phyloP scores from a whole-genome alignment of 1,140 invertebrate species.

The Pseudoatta argentina region DNA sequence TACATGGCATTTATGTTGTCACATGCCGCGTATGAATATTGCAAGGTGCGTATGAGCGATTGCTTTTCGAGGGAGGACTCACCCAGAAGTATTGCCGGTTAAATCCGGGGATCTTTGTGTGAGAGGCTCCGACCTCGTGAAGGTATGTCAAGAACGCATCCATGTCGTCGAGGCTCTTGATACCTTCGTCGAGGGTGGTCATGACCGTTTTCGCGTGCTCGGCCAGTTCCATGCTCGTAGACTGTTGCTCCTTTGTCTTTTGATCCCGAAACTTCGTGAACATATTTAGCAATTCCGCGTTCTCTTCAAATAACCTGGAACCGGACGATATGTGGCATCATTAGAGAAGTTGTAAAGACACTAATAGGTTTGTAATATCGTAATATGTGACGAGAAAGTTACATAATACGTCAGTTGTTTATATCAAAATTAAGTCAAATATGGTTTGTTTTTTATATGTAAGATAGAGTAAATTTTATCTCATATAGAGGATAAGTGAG shows the following conservation, averaged over 20 bases:
- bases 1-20: neutral
- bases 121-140: slow-evolving; percentile 93
- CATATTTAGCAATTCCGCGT: slow-evolving; percentile 92
- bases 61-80: slow-evolving; percentile 78
- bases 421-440: neutral
- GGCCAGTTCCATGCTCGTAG: slow-evolving; percentile 92
- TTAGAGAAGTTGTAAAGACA: neutral
- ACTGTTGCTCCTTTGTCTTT: slow-evolving; percentile 93
- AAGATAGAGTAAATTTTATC: neutral
- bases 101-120: slow-evolving; percentile 94
- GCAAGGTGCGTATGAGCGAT: neutral
- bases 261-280: slow-evolving; percentile 94
- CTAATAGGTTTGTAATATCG: neutral
- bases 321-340: neutral
- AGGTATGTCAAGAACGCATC: slow-evolving; percentile 94
- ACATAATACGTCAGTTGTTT: neutral
- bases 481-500: neutral
- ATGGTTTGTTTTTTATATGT: neutral
- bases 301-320: slow-evolving; percentile 95
- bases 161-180: slow-evolving; percentile 93
- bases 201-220: slow-evolving; percentile 96
- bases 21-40: neutral
- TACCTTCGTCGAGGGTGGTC: slow-evolving; percentile 94
- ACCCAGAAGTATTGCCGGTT: slow-evolving; percentile 96
- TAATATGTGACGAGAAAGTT: too few relatives aligned